These are phyloP conservation scores for Macrobrachium nipponense DNA, from an alignment of 1,140 invertebrate genomes.

Conservation along the genomic window DNA sequence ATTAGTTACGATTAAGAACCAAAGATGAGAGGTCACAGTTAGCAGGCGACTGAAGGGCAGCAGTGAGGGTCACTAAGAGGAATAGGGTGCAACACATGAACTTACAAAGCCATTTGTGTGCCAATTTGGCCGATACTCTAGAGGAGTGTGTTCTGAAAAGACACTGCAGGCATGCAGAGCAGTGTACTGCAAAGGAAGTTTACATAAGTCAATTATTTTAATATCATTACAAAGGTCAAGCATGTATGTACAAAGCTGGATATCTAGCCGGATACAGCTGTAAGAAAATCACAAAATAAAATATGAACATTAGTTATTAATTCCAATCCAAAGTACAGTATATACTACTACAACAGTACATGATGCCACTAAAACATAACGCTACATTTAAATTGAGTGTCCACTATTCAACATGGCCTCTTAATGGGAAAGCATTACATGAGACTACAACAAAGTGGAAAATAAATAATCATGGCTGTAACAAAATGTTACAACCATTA, in stretches of 20 bases:
- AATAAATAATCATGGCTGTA: too few species aligned
- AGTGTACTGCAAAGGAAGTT: conserved; percentile 44
- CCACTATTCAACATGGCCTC: too few species aligned
- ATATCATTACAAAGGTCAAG: conserved; percentile 2
- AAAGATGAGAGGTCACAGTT: conserved; percentile 5
- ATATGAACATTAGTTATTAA: too few species aligned
- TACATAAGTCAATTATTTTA: conserved; percentile 16
- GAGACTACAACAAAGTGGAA: too few species aligned
- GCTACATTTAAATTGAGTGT: too few species aligned
- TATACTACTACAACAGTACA: too few species aligned
- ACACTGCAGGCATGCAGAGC: conserved; percentile 52
- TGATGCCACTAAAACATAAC: too few species aligned
- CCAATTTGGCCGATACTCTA: conserved; percentile 57
- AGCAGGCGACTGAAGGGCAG: conserved; percentile 18
- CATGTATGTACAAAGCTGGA: conserved; percentile 7
- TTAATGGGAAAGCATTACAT: too few species aligned
- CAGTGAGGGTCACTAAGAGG: conserved; percentile 5
- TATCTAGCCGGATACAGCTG: too few species aligned
- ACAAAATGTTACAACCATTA: too few species aligned
- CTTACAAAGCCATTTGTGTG: conserved; percentile 48
- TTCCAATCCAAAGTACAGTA: too few species aligned
- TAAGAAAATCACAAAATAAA: too few species aligned
- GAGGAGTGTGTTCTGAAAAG: conserved; percentile 56
- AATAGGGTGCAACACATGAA: conserved; percentile 28
- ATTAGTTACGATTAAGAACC: conserved; percentile 21